These are phyloP conservation scores for Pelobates fuscus DNA, from an alignment of 2,113 vertebrate species.

Conservation along the genomic window DNA sequence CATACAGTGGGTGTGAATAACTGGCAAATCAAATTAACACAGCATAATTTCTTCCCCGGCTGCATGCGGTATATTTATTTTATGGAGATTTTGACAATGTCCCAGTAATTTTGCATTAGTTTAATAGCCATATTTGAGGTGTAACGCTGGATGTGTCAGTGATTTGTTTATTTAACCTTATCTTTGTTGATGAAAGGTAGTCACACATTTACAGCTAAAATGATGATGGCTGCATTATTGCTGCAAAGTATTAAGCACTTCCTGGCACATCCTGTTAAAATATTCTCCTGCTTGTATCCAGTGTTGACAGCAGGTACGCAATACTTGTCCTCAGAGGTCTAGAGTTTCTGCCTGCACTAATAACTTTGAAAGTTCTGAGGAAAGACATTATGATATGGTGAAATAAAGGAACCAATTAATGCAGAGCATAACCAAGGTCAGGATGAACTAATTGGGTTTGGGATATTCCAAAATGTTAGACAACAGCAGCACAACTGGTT, in stretches of 20 bases:
- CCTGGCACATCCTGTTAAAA: neutral
- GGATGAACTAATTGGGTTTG: too few relatives aligned
- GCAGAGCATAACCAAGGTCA: too few relatives aligned
- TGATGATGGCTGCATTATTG: neutral
- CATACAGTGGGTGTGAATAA: slow-evolving; percentile 28
- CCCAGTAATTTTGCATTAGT: neutral
- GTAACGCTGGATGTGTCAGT: neutral
- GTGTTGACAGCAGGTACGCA: slow-evolving; percentile 6
- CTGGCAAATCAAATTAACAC: slow-evolving; percentile 27
- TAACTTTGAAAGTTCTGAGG: neutral
- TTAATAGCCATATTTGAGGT: neutral
- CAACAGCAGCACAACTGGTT: too few relatives aligned
- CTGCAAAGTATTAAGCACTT: neutral
- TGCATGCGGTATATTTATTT: neutral
- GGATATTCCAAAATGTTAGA: too few relatives aligned
- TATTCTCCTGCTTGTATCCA: slow-evolving; percentile 1
- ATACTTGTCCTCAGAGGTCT: neutral
- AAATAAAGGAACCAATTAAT: too few relatives aligned
- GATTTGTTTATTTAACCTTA: neutral
- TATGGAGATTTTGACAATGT: neutral
- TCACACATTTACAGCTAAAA: neutral
- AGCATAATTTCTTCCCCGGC: neutral
- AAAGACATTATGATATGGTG: too few relatives aligned
- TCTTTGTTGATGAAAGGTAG: neutral
- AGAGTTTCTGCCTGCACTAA: neutral